Percentiles rank a stretch among this genome's conserved stretches.
These are phyloP conservation scores for Agrochola lychnidis DNA, from an alignment of 2,888 invertebrate genomes.

Conservation along the genomic window DNA sequence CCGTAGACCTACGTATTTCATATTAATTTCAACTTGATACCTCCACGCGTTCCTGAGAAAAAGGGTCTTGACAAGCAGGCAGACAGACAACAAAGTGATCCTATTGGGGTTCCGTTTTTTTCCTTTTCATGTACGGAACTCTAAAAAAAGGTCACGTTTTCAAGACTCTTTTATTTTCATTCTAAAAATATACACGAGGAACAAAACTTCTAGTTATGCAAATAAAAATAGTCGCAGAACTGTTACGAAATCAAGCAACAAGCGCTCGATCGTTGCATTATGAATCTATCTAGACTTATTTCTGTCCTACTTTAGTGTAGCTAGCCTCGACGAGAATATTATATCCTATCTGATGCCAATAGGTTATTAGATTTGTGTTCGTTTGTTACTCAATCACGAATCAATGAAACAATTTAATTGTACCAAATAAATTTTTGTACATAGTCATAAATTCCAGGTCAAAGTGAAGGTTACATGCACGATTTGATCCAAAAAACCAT, in stretches of 20 bases:
- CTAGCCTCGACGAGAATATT: conserved; percentile 34
- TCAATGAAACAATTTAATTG: conserved; percentile 24
- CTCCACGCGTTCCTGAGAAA: neutral
- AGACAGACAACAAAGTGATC: neutral
- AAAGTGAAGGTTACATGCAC: conserved; percentile 43
- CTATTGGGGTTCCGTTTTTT: neutral
- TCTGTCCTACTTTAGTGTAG: conserved; percentile 50
- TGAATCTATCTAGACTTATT: conserved; percentile 45
- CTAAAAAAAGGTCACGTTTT: neutral
- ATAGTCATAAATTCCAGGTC: conserved; percentile 17
- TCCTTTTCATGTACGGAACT: neutral
- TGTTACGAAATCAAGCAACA: conserved; percentile 40
- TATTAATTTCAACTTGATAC: neutral
- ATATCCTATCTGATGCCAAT: conserved; percentile 14
- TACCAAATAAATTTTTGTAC: conserved; percentile 2
- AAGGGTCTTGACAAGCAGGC: neutral
- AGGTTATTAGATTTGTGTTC: conserved; percentile 23
- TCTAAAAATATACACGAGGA: neutral
- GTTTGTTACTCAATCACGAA: conserved; percentile 28
- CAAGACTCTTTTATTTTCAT: conserved; percentile 7
- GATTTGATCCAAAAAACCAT: conserved; percentile 36
- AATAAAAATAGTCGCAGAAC: conserved; percentile 14
- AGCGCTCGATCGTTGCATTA: conserved; percentile 33
- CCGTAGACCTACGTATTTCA: neutral
- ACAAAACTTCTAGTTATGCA: conserved; percentile 11